Base-by-base conservation (phyloP, 2,797 vertebrate species). In the Spea hammondii region DNA sequence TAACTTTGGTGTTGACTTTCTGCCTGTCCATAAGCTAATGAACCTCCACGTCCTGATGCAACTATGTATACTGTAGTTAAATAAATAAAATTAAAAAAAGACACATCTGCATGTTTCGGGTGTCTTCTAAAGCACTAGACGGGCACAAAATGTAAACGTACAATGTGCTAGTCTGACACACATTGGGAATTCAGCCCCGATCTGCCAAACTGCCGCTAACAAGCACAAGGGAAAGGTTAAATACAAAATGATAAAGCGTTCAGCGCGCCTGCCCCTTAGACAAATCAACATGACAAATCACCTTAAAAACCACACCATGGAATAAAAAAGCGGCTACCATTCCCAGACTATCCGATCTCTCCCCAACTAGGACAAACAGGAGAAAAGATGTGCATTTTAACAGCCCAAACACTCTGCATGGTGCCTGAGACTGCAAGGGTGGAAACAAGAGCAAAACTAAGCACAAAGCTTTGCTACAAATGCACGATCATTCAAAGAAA, bases 141-240 rank as follows among this genome's bases (percentile, higher is more conserved):
- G 32, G 32, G 32, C 32, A 32, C 32, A 32, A 32, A 32, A 32
- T 3, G 32, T 32, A 32, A 32, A 32, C 32, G 32, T 32, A 32
- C 32, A 32, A 32, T 32, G 32, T 32, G 32, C 32, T 32, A 32
- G 32, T 32, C 32, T 32, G 32, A 53, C 13, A 57, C 1, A 57
- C 55, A 5, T 5, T 11, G 55, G 12, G 55, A 57, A 13, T 57
- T 4, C 5, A 57, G 7, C 12, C 12, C 55, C 13, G 55, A 13
- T 57, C 55, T 17, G 67, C 50, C 11, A 54, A 32, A 5, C 50
- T 32, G n/a, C 14, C 14, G 17, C 17, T 32, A 53, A 70, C 51
- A 70, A 45, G 17, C 17, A 70, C 51, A 70, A 45, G 17, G 50
- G 50, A 44, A 70, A 70, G 69, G 69, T 70, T 55, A 53, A 17